Evolutionary conservation across 2,888 invertebrate species (phyloP).

Genomic region (Malthinus flaveolus): DNA sequence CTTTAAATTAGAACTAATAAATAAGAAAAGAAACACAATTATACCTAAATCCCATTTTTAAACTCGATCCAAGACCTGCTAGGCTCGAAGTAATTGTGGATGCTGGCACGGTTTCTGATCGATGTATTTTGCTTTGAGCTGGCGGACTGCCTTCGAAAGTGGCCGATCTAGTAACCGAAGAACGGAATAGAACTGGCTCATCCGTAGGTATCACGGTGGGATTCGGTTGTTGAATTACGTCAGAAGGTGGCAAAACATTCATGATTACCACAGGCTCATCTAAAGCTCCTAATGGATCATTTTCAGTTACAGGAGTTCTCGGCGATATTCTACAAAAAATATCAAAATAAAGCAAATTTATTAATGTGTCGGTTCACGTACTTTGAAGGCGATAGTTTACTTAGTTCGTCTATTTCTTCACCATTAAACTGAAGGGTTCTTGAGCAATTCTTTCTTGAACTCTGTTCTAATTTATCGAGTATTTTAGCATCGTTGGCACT

Average conservation of each 20-base stretch:
- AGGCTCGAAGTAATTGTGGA: conserved; percentile 75
- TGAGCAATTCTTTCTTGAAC: conserved; percentile 58
- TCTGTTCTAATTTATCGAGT: conserved; percentile 67
- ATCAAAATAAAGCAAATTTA: background rate
- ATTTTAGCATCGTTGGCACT: conserved; percentile 82
- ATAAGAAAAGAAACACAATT: background rate
- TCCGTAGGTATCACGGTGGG: conserved; percentile 58
- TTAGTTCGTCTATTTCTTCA: conserved; percentile 44
- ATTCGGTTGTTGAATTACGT: conserved; percentile 47
- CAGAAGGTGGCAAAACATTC: conserved; percentile 40
- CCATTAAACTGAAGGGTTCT: conserved; percentile 62
- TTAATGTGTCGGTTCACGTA: conserved; percentile 2
- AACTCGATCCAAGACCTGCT: conserved; percentile 78
- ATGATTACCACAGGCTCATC: conserved; percentile 46
- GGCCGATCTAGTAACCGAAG: conserved; percentile 57
- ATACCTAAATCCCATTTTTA: conserved; percentile 87
- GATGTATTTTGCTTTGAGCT: conserved; percentile 60
- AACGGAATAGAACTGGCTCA: conserved; percentile 69
- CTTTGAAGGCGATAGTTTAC: conserved; percentile 29
- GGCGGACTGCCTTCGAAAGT: conserved; percentile 59
- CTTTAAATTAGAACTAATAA: background rate
- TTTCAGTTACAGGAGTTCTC: conserved; percentile 85
- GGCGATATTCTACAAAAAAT: conserved; percentile 63
- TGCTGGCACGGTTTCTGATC: conserved; percentile 75
- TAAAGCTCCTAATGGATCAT: conserved; percentile 89